These are phyloP conservation scores for Aplodontia rufa DNA, from an alignment of 2,113 vertebrate species.

Conservation along the genomic window DNA sequence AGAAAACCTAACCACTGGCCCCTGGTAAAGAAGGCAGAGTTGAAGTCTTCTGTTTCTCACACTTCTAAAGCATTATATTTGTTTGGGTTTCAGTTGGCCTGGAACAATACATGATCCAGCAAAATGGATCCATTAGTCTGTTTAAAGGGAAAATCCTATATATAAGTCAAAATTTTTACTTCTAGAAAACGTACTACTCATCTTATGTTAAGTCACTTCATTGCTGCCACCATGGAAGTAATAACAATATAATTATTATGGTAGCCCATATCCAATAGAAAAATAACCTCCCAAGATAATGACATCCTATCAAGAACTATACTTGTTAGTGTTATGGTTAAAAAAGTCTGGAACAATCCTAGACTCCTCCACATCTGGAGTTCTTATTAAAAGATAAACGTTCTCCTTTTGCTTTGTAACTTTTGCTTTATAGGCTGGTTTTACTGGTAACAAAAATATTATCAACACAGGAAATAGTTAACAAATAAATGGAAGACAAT, in stretches of 20 bases:
- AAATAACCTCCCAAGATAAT: neutral
- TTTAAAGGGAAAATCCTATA: neutral
- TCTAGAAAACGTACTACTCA: constrained; percentile 5
- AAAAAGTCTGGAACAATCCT: neutral
- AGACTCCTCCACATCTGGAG: neutral
- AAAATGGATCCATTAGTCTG: neutral
- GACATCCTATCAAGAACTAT: neutral
- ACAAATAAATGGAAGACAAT: neutral
- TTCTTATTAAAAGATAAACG: neutral
- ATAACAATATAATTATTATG: neutral
- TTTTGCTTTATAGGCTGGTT: neutral
- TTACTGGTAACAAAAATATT: neutral
- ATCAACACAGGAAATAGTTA: neutral
- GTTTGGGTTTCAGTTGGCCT: neutral
- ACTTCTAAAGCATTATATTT: neutral
- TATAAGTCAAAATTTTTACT: neutral
- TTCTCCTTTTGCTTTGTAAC: neutral
- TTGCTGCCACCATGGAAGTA: neutral
- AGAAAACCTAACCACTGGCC: neutral
- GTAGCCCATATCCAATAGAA: neutral
- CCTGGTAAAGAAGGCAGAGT: neutral
- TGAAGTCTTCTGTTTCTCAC: neutral
- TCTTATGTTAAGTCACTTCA: neutral
- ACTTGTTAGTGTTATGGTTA: neutral
- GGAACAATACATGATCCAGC: neutral